Conservation (phyloP, 2,113 vertebrate species). For the Psettodes erumei region DNA sequence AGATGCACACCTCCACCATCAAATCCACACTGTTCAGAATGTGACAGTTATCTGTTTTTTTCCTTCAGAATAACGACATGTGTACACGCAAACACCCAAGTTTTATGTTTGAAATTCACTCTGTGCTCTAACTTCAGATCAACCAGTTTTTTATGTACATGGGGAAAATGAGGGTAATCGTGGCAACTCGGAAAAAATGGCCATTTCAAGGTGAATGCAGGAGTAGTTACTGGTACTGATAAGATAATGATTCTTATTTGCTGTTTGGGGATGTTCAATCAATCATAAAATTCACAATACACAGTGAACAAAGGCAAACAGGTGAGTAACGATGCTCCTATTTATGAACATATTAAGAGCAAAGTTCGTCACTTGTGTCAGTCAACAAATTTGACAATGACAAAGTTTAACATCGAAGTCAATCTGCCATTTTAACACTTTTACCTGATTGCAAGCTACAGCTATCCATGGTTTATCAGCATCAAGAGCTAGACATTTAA, state of each 20-base stretch:
- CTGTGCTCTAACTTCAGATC: no score
- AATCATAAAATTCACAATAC: neutral
- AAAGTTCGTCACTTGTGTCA: neutral
- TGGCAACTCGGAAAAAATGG: neutral
- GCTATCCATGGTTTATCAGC: neutral
- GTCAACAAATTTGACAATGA: neutral
- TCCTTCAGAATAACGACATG: neutral
- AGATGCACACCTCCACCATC: neutral
- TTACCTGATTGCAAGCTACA: neutral
- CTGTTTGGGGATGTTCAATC: neutral
- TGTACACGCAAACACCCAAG: no score
- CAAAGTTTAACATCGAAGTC: neutral
- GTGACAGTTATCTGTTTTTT: neutral
- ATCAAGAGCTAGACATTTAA: neutral
- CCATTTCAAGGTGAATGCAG: neutral
- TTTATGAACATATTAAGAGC: neutral
- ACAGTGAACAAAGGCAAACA: neutral
- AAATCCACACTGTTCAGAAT: neutral
- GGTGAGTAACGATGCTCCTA: neutral
- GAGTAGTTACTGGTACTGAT: neutral
- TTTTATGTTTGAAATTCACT: neutral
- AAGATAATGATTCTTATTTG: no score
- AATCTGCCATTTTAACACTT: neutral
- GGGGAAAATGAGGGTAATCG: neutral
- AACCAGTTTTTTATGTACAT: neutral